Conservation (phyloP, 2,797 vertebrate genomes). For the Pipistrellus pygmaeus region DNA sequence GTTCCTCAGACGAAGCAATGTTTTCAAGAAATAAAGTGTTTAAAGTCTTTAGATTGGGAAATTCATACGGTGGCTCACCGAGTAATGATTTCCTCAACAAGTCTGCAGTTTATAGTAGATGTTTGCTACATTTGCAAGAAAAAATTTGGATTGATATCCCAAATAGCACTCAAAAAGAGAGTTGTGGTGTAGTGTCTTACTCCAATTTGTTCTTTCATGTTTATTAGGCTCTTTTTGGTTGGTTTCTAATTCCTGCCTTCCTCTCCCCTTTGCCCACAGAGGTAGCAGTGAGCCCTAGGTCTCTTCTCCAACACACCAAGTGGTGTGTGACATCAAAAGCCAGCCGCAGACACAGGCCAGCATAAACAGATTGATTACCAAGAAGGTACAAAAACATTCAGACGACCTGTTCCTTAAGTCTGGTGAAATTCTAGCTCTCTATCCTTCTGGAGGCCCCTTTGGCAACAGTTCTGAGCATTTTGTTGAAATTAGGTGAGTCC, state of each 20-base stretch:
- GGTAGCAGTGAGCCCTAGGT: not conserved
- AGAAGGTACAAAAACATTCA: not conserved
- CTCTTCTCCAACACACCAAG: not conserved
- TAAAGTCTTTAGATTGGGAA: not conserved
- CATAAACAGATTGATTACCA: not conserved
- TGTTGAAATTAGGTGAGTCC: not conserved
- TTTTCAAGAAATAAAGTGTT: constrained; percentile 20
- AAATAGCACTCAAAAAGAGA: not conserved
- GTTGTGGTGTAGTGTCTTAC: not conserved
- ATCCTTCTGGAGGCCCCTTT: not conserved
- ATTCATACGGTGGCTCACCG: not conserved
- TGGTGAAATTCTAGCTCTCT: not conserved
- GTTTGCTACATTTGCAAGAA: not conserved
- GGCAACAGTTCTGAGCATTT: not conserved
- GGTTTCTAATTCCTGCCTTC: not conserved
- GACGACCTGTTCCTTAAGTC: not conserved
- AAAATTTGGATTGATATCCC: not conserved
- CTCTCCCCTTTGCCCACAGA: not conserved
- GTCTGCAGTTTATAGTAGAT: not conserved
- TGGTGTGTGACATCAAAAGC: not conserved
- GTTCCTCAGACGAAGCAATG: not conserved
- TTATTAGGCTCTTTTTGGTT: not conserved
- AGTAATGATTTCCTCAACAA: not conserved
- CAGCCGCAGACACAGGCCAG: not conserved
- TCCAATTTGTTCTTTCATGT: not conserved